Evolutionary conservation across 2,888 invertebrate genomes (phyloP).

Genomic region (Melanostoma scalare): DNA sequence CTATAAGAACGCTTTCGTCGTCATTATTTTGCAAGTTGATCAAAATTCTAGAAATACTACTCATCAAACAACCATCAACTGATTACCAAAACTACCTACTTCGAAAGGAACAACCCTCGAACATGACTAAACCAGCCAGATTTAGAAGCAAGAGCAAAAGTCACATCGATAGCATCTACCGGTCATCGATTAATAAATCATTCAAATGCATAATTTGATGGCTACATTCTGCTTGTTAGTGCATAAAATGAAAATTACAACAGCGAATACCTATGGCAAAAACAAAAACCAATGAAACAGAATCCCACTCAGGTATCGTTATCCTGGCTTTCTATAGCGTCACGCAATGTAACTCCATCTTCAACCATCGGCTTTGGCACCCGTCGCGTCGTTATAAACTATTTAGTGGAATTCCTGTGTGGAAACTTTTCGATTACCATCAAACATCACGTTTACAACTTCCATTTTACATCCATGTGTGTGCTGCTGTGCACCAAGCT

Average conservation of each 20-base stretch:
- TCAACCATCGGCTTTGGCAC: slow-evolving; percentile 1
- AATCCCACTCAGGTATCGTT: slow-evolving; percentile 41
- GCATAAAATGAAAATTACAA: too few species aligned
- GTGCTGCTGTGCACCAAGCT: slow-evolving; percentile 3
- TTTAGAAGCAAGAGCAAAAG: background rate
- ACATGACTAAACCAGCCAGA: too few species aligned
- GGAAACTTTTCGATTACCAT: slow-evolving; percentile 65
- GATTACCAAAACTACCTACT: too few species aligned
- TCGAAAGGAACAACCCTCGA: too few species aligned
- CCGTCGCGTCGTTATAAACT: background rate
- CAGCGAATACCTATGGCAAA: too few species aligned
- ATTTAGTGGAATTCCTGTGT: slow-evolving; percentile 57
- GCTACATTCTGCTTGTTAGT: background rate
- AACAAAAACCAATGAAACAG: background rate
- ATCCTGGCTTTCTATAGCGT: slow-evolving; percentile 30
- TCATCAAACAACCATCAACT: too few species aligned
- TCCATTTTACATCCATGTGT: slow-evolving; percentile 11
- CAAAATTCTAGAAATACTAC: too few species aligned
- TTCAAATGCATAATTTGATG: slow-evolving; percentile 29
- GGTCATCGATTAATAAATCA: slow-evolving; percentile 57
- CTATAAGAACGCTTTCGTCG: too few species aligned
- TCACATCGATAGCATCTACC: slow-evolving; percentile 51
- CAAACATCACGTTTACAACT: slow-evolving; percentile 62
- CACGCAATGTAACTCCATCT: slow-evolving; percentile 55
- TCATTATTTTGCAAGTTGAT: too few species aligned